phyloP scores from a whole-genome alignment of 2,797 vertebrate species.

The Emys orbicularis region DNA sequence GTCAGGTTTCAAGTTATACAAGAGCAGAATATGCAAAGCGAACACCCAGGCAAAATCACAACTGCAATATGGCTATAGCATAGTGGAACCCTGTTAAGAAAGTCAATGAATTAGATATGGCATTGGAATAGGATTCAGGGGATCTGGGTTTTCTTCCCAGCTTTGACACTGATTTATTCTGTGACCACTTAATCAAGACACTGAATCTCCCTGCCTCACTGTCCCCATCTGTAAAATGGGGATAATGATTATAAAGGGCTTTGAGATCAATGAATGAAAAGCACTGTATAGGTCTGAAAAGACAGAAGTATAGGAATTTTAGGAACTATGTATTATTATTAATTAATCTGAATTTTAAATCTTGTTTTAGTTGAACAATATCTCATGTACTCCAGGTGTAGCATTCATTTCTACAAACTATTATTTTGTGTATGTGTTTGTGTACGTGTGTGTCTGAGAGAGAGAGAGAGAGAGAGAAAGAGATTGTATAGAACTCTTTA shows the following conservation, averaged over 20 bases:
- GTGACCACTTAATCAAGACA: not conserved
- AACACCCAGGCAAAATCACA: not conserved
- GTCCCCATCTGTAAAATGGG: not conserved
- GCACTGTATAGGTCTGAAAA: not conserved
- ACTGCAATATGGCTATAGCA: not conserved
- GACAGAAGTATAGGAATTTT: not conserved
- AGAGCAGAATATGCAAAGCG: not conserved
- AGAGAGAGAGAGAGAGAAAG: not conserved
- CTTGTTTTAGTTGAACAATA: not conserved
- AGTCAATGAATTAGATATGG: not conserved
- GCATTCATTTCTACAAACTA: not conserved
- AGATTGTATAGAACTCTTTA: not conserved
- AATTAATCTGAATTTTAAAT: not conserved
- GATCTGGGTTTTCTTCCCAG: not conserved
- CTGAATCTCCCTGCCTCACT: not conserved
- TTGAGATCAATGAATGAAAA: not conserved
- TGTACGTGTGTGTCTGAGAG: not conserved
- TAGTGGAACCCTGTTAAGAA: fast-evolving
- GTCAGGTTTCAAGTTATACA: not conserved
- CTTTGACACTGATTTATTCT: not conserved
- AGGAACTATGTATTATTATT: not conserved
- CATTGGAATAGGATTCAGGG: not conserved
- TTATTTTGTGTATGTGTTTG: not conserved
- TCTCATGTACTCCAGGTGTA: not conserved
- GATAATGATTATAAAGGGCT: constrained; percentile 32